Percentiles rank a stretch among this genome's conserved stretches.
phyloP scores from a whole-genome alignment of 2,113 vertebrate species.

The Gymnogyps californianus region DNA sequence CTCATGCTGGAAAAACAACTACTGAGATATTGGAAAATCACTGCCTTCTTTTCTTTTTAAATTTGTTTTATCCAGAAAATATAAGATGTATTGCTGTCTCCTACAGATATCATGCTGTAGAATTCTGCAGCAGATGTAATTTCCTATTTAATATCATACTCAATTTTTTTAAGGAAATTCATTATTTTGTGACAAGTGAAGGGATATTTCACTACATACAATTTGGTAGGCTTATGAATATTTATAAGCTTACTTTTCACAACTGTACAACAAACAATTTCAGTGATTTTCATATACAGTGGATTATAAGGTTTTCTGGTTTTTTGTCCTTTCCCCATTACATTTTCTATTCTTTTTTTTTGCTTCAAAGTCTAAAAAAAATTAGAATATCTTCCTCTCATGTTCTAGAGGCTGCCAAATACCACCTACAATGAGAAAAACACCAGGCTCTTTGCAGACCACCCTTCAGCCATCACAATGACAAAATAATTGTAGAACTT shows the following conservation, averaged over 20 bases:
- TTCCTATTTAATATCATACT: background rate
- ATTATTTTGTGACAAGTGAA: background rate
- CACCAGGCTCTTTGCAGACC: slow-evolving; percentile 29
- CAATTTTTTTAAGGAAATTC: background rate
- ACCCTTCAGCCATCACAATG: slow-evolving; percentile 58
- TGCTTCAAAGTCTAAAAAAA: background rate
- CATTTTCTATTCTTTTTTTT: background rate
- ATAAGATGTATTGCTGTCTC: background rate
- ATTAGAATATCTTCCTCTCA: background rate
- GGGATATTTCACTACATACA: background rate
- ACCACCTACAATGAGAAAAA: slow-evolving; percentile 38
- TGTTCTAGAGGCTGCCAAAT: slow-evolving; percentile 41
- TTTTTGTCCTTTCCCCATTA: background rate
- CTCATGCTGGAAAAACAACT: background rate
- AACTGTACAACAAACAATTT: background rate
- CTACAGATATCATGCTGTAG: background rate
- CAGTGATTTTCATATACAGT: background rate
- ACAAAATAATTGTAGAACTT: slow-evolving; percentile 75
- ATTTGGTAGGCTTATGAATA: background rate
- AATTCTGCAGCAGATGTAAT: background rate
- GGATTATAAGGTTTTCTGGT: background rate
- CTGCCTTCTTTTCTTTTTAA: background rate
- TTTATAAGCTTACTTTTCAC: background rate
- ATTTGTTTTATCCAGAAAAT: background rate
- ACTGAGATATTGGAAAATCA: background rate